Percentiles rank a stretch among this genome's conserved stretches.
Conservation (phyloP, 2,888 invertebrate species). For the Plusia festucae region DNA sequence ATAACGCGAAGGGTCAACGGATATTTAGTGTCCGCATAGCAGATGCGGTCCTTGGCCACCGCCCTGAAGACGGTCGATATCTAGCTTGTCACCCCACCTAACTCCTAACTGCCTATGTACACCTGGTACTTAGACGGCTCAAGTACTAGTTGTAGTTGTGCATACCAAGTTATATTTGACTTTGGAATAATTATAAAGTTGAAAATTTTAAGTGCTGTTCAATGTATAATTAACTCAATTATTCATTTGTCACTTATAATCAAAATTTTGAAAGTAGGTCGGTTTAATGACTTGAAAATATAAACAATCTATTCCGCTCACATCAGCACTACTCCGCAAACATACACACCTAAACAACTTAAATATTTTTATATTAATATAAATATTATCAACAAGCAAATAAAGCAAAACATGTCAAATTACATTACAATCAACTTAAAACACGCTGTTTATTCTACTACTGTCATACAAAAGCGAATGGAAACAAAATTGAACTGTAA, state of each 20-base stretch:
- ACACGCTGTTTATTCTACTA: slow-evolving; percentile 9
- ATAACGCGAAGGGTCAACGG: slow-evolving; percentile 85
- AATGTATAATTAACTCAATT: slow-evolving; percentile 36
- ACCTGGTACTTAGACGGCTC: slow-evolving; percentile 81
- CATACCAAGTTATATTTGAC: slow-evolving; percentile 37
- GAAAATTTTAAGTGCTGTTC: slow-evolving; percentile 25
- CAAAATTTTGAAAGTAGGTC: slow-evolving; percentile 39
- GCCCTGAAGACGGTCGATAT: slow-evolving; percentile 88
- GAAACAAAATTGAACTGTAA: slow-evolving; percentile 23
- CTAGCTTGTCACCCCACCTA: slow-evolving; percentile 83
- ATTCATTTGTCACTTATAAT: slow-evolving; percentile 40
- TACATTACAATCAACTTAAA: slow-evolving; percentile 13
- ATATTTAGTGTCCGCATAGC: slow-evolving; percentile 88
- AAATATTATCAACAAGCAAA: slow-evolving; percentile 21
- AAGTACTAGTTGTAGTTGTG: slow-evolving; percentile 55
- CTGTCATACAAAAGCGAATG: slow-evolving; percentile 33
- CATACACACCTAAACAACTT: slow-evolving; percentile 7
- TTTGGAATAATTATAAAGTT: slow-evolving; percentile 41
- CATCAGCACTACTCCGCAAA: neutral
- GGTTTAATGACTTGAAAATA: slow-evolving; percentile 38
- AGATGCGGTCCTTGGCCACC: slow-evolving; percentile 88
- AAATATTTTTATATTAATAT: no score
- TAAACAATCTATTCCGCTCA: slow-evolving; percentile 38
- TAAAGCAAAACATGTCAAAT: slow-evolving; percentile 25
- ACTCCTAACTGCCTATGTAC: slow-evolving; percentile 83